Base-by-base conservation (phyloP, 2,888 invertebrate genomes). In the Anarsia innoxiella region DNA sequence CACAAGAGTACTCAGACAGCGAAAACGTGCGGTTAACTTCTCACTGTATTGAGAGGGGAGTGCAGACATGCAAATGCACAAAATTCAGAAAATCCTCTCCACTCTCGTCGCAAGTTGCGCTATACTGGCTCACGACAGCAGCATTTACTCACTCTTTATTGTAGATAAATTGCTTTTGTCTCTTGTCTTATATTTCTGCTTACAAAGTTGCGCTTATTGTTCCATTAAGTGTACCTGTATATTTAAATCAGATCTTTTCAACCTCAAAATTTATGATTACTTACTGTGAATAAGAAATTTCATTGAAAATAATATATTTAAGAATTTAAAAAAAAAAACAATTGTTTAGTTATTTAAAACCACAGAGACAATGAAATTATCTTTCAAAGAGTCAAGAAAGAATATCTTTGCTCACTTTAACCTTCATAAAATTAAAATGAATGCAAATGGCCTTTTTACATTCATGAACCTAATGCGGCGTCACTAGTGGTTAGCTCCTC, bases 121-220 rank as follows among this genome's bases (percentile, higher is more conserved):
- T 39, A 41, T 41, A 38, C 38, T 31, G 25, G 33, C 38, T 31
- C 36, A 36, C 40, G 43, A 40, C 29, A 37, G 36, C 41, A 40
- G 44, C 45, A 46, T 48, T 51, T 49, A 48, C 47, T 49, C 45
- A 34, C 40, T 45, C 45, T 52, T 50, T 52, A 52, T 52, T 49
- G 48, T 44, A 46, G 50, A 54, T 52, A 55, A 55, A 51, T 52
- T 53, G 49, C 53, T 53, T 53, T 54, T 53, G 51, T 49, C 46
- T 48, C n/a, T n/a, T n/a, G n/a, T 41, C 32, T 4, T 25, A 34
- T 43, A 32, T 42, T 42, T 46, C 40, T 48, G 47, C 38, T 33
- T 31, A 43, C 42, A 46, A 50, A 53, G 47, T 52, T 53, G 49
- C 45, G 43, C 51, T 46, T 51, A 41, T n/a, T n/a, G n/a, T n/a